Evolutionary conservation across 2,888 invertebrate genomes (phyloP), one percentile per base, ranked within the genome.

Genomic region (Hyalella azteca): DNA sequence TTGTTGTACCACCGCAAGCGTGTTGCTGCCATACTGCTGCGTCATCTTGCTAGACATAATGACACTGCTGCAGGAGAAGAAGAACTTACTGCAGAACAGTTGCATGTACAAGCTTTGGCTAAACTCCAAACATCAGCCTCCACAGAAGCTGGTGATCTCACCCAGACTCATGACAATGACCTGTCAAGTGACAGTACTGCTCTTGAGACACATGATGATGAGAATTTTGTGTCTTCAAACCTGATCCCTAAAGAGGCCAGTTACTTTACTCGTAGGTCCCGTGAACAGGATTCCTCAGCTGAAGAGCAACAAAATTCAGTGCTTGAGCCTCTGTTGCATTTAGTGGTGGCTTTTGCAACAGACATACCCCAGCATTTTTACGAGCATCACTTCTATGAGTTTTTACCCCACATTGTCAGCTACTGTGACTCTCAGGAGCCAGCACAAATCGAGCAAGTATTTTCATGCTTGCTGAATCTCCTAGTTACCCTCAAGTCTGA

Each of bases 341-440:
- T 81, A 11, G 36, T 82, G 29, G 82, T 82, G 32, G 81, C 84
- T 36, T 77, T 84, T 77, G 81, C 84, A 15, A 81, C 75, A n/a
- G 84, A 84, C 66, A 60, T 82, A 7, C 82, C 82, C 7, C 75
- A 81, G 7, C 78, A 81, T 29, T 84, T 84, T 29, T 81, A 82
- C 59, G 60, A 78, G 22, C 39, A 48, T 1, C 82, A 82, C 50
- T 84, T 84, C 39, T 84, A 84, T 59, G 29, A 54, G 13, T 79
- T 84, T 48, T 48, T 81, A 40, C 77, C 79, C 19, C 22, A 50
- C 13, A 32, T 84, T 40, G 32, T 82, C 9, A 29, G 26, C 3
- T 75, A 81, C 15, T 73, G 78, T 29, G 29, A 39, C 15, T 78
- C 78, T 2, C 79, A 78, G 39, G 78, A 80, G 5, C 81, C 81